Evolutionary conservation across 1,140 invertebrate species (phyloP).

Genomic region (Apis cerana): DNA sequence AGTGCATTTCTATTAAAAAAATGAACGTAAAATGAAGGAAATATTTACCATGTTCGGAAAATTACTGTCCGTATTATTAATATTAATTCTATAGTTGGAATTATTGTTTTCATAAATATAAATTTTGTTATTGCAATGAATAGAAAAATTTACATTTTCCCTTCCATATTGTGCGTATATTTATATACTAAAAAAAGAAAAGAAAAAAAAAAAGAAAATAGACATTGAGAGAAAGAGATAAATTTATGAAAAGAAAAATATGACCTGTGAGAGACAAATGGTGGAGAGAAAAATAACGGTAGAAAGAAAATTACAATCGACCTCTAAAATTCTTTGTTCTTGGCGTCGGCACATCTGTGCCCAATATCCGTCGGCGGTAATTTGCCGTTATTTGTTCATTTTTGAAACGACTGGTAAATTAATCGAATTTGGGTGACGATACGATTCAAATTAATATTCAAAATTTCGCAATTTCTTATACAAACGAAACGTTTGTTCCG

Average conservation of each 20-base stretch:
- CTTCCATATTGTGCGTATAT: too few relatives aligned
- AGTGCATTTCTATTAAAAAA: slow-evolving; percentile 43
- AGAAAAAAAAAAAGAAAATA: background rate
- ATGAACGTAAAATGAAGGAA: slow-evolving; percentile 21
- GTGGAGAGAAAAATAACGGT: background rate
- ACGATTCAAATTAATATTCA: too few relatives aligned
- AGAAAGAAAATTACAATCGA: background rate
- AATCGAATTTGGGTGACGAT: background rate
- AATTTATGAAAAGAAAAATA: slow-evolving; percentile 5
- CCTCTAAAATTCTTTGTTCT: too few relatives aligned
- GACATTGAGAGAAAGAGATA: background rate
- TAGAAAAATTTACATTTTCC: too few relatives aligned
- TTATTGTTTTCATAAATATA: too few relatives aligned
- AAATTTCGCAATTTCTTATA: background rate
- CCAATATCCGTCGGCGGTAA: too few relatives aligned
- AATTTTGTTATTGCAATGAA: too few relatives aligned
- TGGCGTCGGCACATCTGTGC: too few relatives aligned
- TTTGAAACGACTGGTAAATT: too few relatives aligned
- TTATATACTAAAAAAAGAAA: too few relatives aligned
- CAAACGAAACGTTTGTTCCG: background rate
- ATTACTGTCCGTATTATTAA: background rate
- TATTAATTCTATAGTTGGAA: too few relatives aligned
- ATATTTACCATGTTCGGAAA: slow-evolving; percentile 14
- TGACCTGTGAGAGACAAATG: background rate
- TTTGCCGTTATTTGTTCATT: too few relatives aligned